Base-by-base conservation (phyloP, 2,113 vertebrate genomes). In the Heptranchias perlo region DNA sequence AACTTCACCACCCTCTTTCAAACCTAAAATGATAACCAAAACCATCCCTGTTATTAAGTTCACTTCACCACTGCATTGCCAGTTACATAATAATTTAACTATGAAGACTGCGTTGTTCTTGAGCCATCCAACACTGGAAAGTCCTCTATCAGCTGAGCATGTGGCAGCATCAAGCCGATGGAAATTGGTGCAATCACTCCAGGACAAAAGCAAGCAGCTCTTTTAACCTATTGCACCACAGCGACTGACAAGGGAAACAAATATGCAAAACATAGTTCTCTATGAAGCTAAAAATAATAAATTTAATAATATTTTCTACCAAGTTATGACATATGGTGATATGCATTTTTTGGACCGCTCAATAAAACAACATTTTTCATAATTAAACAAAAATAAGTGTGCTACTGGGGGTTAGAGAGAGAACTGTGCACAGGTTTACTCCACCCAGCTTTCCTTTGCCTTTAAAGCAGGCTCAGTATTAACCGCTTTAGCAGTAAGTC, bases 1-100 rank as follows among this genome's bases (percentile, higher is more conserved):
- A 0, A 98, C 96, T 65, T 97, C 97, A 35, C 97, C 97, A 5
- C 98, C 98, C 35, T 99, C 99, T 96, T 98, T 98, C 97, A 99
- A 99, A 97, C 99, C 99, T 99, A 97, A 96, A 98, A 31, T n/a
- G 25, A 89, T 6, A 94, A 0, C 23, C 0, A 76, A 64, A 96
- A 39, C 39, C 87, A 95, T 28, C 23, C 25, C 11, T 61, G 35
- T 62, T 87, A 47, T 58, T 69, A 49, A 47, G 64, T 35, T 84
- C 31, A 87, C 14, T 23, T 84, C 96, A 82, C 76, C 78, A 25
- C 54, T 47, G 11, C n/a, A 62, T 89, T 84, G 25, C 21, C 44
- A 47, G 69, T 8, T 52, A 61, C 8, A 28, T 47, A 94, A 18
- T 94, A 61, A 58, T 58, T 73, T 31, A 65, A 73, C 49, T 78